phyloP scores from a whole-genome alignment of 2,113 vertebrate genomes.

The Diglossa brunneiventris region DNA sequence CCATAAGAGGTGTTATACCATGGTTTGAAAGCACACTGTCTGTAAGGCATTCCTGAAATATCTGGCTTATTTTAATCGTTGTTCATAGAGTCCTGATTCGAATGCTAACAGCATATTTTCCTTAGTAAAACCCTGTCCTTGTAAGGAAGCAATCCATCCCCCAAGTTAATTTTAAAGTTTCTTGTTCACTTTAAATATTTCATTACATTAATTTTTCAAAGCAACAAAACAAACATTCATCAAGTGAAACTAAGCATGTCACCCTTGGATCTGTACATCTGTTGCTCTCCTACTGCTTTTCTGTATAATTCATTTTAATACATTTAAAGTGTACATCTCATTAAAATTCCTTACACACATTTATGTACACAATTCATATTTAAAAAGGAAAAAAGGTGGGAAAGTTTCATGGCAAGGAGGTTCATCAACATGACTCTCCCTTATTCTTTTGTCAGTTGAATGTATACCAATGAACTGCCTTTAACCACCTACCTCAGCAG shows the following conservation, averaged over 20 bases:
- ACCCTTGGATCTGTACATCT: constrained; percentile 75
- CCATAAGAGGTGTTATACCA: not conserved
- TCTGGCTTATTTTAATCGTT: not conserved
- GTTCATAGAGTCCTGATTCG: not conserved
- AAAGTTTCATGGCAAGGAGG: not conserved
- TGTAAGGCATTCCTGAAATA: not conserved
- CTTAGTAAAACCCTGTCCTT: constrained; percentile 8
- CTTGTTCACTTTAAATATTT: constrained; percentile 79
- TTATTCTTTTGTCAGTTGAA: not conserved
- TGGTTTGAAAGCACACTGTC: not conserved
- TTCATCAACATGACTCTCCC: not conserved
- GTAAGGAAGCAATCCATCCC: constrained; percentile 44
- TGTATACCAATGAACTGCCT: not conserved
- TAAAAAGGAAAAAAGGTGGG: not conserved
- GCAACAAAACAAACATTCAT: constrained; percentile 81
- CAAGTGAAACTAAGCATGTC: constrained; percentile 80
- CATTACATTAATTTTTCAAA: constrained; percentile 80
- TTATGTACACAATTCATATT: constrained; percentile 56
- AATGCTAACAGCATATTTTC: constrained; percentile 35
- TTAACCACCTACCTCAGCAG: not conserved
- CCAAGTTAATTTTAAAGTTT: constrained; percentile 70
- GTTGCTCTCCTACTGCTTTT: constrained; percentile 71
- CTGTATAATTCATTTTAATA: constrained; percentile 80
- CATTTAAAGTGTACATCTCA: constrained; percentile 69
- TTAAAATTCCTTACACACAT: constrained; percentile 59